Base-by-base conservation (phyloP, 2,888 invertebrate genomes). In the Drosophila peninsularis region DNA sequence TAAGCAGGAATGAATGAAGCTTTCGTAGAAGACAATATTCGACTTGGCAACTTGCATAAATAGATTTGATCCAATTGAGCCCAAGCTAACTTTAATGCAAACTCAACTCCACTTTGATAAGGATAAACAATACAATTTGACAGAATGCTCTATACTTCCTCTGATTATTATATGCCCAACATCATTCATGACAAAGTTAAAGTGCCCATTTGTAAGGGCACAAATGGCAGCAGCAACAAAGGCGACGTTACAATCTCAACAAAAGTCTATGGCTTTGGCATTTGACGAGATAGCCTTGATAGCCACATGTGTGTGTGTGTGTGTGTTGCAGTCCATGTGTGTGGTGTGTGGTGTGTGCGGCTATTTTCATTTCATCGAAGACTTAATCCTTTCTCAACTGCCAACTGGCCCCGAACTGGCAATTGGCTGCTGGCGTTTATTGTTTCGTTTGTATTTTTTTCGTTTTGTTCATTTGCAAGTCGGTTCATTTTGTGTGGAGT, bases 311-410 rank as follows among this genome's bases (percentile, higher is more conserved):
- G 42, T 61, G 27, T 49, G 10, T 62, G 24, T 52, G 24, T 62
- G 36, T 24, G 39, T 39, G 68, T 39, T 30, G 41, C n/a, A n/a
- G n/a, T n/a, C n/a, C n/a, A n/a, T 39, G 34, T 58, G 17, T 34
- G 14, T 53, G 56, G 37, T 62, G 21, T 47, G 41, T 39, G 36
- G 62, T n/a, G 57, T 14, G 39, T 53, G 45, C 45, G 62, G 57
- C 60, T 57, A 61, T 66, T 77, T 77, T 64, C 80, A 86, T 79
- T 80, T 64, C 71, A 75, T 76, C 76, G 87, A 82, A 72, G 89
- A 72, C 71, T 89, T 83, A 83, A 83, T 83, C 82, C 90, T 88
- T 83, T 78, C 65, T 62, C 77, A 75, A 72, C 54, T 52, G 74
- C 50, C 44, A 77, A 54, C 37, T 52, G 36, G 24, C 37, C 52